Evolutionary conservation across 2,797 vertebrate species (phyloP).

Genomic region (Potorous gilbertii): DNA sequence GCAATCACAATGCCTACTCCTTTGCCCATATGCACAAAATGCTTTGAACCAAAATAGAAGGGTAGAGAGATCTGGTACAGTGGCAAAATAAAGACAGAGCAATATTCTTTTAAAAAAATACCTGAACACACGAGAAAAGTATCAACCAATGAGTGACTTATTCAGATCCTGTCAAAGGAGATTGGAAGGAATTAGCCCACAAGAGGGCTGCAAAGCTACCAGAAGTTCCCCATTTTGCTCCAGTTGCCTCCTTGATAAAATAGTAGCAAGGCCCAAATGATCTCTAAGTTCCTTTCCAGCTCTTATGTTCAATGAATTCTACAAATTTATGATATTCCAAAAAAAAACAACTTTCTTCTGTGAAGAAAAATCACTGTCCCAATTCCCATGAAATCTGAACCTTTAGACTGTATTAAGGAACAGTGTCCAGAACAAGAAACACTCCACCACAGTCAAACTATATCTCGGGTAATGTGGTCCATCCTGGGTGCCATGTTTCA

Average conservation of each 20-base stretch:
- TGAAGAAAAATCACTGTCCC: neutral
- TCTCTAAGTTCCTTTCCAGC: neutral
- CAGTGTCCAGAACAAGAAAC: neutral
- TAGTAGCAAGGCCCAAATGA: neutral
- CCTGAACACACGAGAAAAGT: neutral
- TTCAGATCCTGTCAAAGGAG: neutral
- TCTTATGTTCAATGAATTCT: neutral
- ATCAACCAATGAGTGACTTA: neutral
- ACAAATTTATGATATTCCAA: conserved; percentile 39
- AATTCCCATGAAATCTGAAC: conserved; percentile 27
- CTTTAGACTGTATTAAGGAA: neutral
- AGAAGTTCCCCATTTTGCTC: neutral
- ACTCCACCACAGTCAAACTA: neutral
- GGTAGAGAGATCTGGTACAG: neutral
- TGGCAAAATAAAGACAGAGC: neutral
- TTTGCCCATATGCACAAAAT: neutral
- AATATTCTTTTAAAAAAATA: neutral
- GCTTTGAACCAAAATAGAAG: neutral
- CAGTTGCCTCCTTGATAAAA: neutral
- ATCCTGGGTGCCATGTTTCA: neutral
- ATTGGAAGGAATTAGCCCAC: conserved; percentile 36
- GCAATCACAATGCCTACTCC: neutral
- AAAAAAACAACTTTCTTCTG: neutral
- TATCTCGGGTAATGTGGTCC: neutral
- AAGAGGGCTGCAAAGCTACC: neutral